Percentiles rank a stretch among this genome's conserved stretches.
These are phyloP conservation scores for Rhopilema esculentum DNA, from an alignment of 30 jellyfish, hydroid and myxozoan species.

Conservation along the genomic window DNA sequence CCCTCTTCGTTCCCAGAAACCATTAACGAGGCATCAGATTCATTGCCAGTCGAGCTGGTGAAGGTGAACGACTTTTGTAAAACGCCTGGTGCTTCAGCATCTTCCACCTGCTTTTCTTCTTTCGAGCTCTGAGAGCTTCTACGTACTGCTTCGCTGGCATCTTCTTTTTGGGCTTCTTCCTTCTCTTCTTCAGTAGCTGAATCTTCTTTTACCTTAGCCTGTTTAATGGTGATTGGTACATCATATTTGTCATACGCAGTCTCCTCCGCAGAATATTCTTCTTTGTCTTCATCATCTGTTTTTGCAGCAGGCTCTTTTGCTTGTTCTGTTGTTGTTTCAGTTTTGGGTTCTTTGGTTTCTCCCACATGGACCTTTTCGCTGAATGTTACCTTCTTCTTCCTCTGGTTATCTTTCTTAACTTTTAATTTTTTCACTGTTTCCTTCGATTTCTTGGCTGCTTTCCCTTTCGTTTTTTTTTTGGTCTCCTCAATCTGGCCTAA, in stretches of 20 bases:
- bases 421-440: conserved; percentile 24
- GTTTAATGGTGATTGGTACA: conserved; percentile 56
- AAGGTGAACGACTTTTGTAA: not conserved
- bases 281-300: conserved; percentile 7
- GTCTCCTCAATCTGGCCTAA: conserved; percentile 24
- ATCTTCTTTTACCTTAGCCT: conserved; percentile 32
- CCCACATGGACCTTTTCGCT: conserved; percentile 1
- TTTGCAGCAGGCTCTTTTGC: conserved; percentile 5
- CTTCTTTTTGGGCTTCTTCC: not conserved
- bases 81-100: not conserved
- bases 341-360: not conserved
- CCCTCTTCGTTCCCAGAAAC: conserved; percentile 49
- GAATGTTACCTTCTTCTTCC: conserved; percentile 28
- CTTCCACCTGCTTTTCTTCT: not conserved
- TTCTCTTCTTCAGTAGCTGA: conserved; percentile 3
- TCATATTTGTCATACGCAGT: conserved; percentile 47
- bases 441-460: conserved; percentile 20
- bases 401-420: conserved; percentile 5
- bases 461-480: conserved; percentile 32
- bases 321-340: not conserved
- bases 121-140: not conserved
- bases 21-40: conserved; percentile 45
- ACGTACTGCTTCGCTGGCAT: not conserved
- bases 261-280: conserved; percentile 2
- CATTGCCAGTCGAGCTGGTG: conserved; percentile 47